phyloP scores from a whole-genome alignment of 2,888 invertebrate genomes.

The Lagria hirta region DNA sequence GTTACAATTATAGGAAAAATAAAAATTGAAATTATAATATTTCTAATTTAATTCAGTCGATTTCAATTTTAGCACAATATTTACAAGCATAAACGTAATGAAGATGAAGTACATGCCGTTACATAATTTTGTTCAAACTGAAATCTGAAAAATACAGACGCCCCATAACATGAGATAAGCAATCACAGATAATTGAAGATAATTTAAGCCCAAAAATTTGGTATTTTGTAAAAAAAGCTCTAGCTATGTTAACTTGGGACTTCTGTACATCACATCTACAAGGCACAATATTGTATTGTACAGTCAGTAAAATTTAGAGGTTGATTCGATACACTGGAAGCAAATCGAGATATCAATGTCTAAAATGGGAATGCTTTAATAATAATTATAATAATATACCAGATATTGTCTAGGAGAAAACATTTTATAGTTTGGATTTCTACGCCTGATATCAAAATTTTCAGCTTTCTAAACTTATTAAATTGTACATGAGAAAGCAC shows the following conservation, averaged over 20 bases:
- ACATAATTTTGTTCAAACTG: slow-evolving; percentile 10
- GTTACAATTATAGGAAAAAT: too few species aligned
- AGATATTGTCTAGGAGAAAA: not conserved
- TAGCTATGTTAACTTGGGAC: slow-evolving; percentile 7
- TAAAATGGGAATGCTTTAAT: slow-evolving; percentile 1
- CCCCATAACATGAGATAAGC: slow-evolving; percentile 7
- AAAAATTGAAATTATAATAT: slow-evolving; percentile 10
- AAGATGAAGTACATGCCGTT: slow-evolving; percentile 24
- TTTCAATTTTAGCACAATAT: slow-evolving; percentile 21
- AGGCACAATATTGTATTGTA: slow-evolving; percentile 13
- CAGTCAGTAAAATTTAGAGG: slow-evolving; percentile 5
- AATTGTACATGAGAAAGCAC: not conserved
- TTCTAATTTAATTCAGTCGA: slow-evolving; percentile 21
- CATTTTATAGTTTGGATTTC: slow-evolving; percentile 1
- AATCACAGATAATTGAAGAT: slow-evolving; percentile 17
- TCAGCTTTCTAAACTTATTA: not conserved
- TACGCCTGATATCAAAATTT: not conserved
- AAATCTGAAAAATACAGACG: slow-evolving; percentile 8
- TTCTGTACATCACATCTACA: slow-evolving; percentile 17
- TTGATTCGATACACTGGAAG: slow-evolving; percentile 2
- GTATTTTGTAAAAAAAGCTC: slow-evolving; percentile 13
- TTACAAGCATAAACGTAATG: slow-evolving; percentile 18
- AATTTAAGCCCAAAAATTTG: slow-evolving; percentile 5
- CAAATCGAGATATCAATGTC: slow-evolving; percentile 1
- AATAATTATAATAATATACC: not conserved